phyloP scores from a whole-genome alignment of 2,888 invertebrate species.

The Latrodectus elegans region DNA sequence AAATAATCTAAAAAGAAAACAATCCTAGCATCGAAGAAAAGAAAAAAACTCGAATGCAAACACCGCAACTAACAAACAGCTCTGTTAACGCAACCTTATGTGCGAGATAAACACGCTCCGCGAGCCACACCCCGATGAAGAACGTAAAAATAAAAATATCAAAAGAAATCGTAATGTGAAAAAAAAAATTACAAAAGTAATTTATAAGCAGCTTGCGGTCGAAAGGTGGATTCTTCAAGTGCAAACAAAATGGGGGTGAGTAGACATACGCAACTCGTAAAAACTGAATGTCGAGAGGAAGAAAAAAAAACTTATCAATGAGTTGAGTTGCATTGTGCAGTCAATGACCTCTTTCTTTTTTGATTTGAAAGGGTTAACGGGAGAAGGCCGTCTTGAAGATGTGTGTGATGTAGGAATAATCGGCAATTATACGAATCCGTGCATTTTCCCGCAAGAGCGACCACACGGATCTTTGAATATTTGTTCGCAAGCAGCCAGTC shows the following conservation, averaged over 20 bases:
- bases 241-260: background rate
- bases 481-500: too few species aligned
- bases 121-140: background rate
- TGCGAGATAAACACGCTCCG: background rate
- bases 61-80: background rate
- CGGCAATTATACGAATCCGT: slow-evolving; percentile 48
- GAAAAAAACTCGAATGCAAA: too few species aligned
- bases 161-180: background rate
- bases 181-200: background rate
- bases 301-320: slow-evolving; percentile 7
- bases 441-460: slow-evolving; percentile 60
- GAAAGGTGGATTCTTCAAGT: background rate
- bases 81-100: background rate
- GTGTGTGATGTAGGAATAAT: slow-evolving; percentile 9
- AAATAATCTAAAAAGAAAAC: too few species aligned
- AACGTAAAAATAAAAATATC: background rate
- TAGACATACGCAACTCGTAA: slow-evolving; percentile 7
- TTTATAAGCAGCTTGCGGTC: background rate
- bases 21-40: too few species aligned
- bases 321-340: slow-evolving; percentile 19
- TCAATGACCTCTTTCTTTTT: slow-evolving; percentile 44
- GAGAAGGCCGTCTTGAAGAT: slow-evolving; percentile 26
- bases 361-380: slow-evolving; percentile 53
- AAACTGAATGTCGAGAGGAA: background rate
- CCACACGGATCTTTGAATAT: slow-evolving; percentile 18